Percentiles rank a stretch among this genome's conserved stretches.
These are phyloP conservation scores for Panulirus ornatus DNA, from an alignment of 1,140 invertebrate genomes.

Conservation along the genomic window DNA sequence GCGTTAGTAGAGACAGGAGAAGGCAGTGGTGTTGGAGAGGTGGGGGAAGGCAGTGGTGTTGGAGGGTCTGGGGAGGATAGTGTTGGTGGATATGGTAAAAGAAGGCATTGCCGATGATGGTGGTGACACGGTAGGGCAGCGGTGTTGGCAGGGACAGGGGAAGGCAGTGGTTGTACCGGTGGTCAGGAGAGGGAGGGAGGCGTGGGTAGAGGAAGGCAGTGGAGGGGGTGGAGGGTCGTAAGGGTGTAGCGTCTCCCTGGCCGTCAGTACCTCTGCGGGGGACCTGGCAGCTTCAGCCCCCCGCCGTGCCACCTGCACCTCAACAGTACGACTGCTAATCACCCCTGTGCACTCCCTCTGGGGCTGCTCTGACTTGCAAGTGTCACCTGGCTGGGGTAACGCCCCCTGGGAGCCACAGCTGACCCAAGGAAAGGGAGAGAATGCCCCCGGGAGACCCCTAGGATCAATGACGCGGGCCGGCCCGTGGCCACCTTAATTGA, in stretches of 20 bases:
- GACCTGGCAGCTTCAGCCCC: constrained; percentile 21
- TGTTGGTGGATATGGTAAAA: background rate
- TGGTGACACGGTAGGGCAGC: background rate
- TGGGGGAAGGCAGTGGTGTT: background rate
- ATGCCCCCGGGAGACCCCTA: background rate
- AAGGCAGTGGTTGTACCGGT: too few relatives aligned
- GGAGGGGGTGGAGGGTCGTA: background rate
- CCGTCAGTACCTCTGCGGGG: constrained; percentile 65
- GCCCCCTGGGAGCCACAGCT: background rate
- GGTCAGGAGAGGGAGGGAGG: background rate
- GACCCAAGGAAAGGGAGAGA: background rate
- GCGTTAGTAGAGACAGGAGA: background rate
- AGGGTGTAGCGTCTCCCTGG: constrained; percentile 48
- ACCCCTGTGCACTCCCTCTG: constrained; percentile 19
- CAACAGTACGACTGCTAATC: constrained; percentile 63
- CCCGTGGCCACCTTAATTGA: constrained; percentile 64
- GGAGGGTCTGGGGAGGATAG: background rate
- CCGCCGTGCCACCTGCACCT: constrained; percentile 51
- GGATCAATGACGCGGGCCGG: constrained; percentile 26
- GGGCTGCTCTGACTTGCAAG: constrained; percentile 46
- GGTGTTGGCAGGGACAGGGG: too few relatives aligned
- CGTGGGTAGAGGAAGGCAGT: too few relatives aligned
- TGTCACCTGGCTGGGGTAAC: constrained; percentile 18
- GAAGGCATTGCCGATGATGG: background rate
- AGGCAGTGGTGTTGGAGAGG: background rate